Percentiles rank a stretch among this genome's conserved stretches.
Conservation (phyloP, 1,140 invertebrate genomes). For the Dinoponera quadriceps region DNA sequence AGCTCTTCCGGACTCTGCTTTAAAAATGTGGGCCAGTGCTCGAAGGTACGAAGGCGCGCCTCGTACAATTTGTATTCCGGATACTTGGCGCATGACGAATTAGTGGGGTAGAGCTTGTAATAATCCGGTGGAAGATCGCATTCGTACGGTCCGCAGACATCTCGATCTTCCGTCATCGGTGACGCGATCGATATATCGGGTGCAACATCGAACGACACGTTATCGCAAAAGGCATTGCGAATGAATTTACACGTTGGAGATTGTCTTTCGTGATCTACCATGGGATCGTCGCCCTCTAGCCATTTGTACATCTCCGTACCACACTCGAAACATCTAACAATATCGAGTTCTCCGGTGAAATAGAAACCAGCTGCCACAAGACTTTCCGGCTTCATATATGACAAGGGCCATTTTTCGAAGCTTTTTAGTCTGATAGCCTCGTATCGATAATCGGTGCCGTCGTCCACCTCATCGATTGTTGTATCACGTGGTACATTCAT, state of each 20-base stretch:
- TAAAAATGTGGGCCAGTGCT: constrained; percentile 89
- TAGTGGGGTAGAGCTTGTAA: neutral
- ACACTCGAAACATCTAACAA: constrained; percentile 93
- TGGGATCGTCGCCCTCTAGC: constrained; percentile 90
- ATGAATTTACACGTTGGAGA: constrained; percentile 90
- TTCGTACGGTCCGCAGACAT: constrained; percentile 86
- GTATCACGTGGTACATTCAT: constrained; percentile 26
- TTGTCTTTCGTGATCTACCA: constrained; percentile 90
- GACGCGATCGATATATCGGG: constrained; percentile 47
- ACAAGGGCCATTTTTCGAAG: constrained; percentile 18
- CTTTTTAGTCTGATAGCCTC: neutral
- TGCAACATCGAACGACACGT: constrained; percentile 83
- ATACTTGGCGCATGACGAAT: constrained; percentile 60
- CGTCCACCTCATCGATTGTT: constrained; percentile 18
- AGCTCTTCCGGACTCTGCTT: constrained; percentile 90
- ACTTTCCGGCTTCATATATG: constrained; percentile 82
- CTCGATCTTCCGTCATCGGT: constrained; percentile 75
- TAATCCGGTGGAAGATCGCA: constrained; percentile 74
- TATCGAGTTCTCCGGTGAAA: constrained; percentile 87
- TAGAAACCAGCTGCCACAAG: constrained; percentile 93
- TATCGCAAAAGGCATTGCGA: constrained; percentile 85
- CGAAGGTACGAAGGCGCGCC: constrained; percentile 88
- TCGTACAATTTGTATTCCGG: constrained; percentile 86
- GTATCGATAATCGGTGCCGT: constrained; percentile 12
- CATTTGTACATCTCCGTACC: constrained; percentile 91